Evolutionary conservation across 1,140 invertebrate genomes (phyloP).

Genomic region (Idris sp.): DNA sequence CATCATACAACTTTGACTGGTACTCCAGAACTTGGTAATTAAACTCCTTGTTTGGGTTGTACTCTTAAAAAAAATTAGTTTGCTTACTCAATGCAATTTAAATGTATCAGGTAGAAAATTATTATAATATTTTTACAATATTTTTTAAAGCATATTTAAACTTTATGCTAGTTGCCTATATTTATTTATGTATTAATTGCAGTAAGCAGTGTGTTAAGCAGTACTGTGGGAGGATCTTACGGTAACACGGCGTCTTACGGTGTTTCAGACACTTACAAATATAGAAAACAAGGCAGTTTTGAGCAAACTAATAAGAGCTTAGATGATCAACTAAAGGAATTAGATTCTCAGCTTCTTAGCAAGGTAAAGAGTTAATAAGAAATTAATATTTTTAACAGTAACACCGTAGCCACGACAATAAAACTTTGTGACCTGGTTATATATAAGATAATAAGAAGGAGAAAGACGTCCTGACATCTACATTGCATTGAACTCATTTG

Average conservation of each 20-base stretch:
- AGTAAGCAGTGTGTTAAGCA: conserved; percentile 80
- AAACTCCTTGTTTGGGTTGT: too few relatives aligned
- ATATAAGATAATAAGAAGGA: conserved; percentile 39
- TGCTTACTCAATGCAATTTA: too few relatives aligned
- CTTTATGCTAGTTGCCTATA: too few relatives aligned
- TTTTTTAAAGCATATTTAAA: too few relatives aligned
- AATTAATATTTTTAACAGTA: conserved; percentile 58
- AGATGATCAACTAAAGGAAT: conserved; percentile 89
- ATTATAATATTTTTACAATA: too few relatives aligned
- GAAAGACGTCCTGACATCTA: conserved; percentile 49
- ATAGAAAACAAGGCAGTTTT: conserved; percentile 82
- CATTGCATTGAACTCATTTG: conserved; percentile 24
- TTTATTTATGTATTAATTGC: too few relatives aligned
- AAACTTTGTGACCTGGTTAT: conserved; percentile 24
- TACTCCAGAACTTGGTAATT: conserved; percentile 75
- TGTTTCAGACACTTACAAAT: conserved; percentile 80
- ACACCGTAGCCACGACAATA: conserved; percentile 7
- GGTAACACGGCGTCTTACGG: conserved; percentile 81
- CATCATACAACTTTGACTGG: conserved; percentile 72
- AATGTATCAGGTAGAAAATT: too few relatives aligned
- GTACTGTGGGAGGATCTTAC: conserved; percentile 77
- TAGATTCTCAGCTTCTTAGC: conserved; percentile 85
- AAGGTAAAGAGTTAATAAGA: conserved; percentile 81
- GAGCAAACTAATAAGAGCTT: conserved; percentile 87
- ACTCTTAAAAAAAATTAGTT: too few relatives aligned